A percentile compares a stretch with the other conserved stretches of the same genome.
Conservation (phyloP, 2,113 vertebrate genomes). For the Globicephala melas region DNA sequence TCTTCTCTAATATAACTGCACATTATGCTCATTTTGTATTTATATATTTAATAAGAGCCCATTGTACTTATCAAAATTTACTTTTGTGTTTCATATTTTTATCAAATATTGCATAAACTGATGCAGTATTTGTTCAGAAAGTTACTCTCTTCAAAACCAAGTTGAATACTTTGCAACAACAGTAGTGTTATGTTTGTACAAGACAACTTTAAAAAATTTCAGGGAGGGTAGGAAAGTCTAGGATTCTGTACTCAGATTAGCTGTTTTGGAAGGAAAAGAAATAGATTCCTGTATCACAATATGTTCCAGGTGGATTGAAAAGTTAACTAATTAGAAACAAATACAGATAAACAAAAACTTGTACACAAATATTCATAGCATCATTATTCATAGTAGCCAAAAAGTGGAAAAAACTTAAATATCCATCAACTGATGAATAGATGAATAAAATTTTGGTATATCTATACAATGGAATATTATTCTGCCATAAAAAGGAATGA, state of each 20-base stretch:
- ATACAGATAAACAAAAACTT: background rate
- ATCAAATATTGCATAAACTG: background rate
- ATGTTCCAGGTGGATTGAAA: background rate
- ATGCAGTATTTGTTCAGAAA: background rate
- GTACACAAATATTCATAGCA: background rate
- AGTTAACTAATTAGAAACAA: conserved; percentile 18
- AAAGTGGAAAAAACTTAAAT: background rate
- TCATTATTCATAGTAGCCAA: background rate
- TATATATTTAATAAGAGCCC: background rate
- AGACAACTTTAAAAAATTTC: background rate
- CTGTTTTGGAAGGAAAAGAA: conserved; percentile 19
- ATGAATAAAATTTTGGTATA: no score
- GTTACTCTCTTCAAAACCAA: background rate
- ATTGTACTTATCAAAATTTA: background rate
- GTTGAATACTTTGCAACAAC: background rate
- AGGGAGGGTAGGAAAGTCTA: background rate
- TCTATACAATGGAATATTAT: no score
- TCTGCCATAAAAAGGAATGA: no score
- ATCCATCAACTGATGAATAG: background rate
- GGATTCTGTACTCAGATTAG: background rate
- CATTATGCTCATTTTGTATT: background rate
- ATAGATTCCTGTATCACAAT: background rate
- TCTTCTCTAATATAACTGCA: background rate
- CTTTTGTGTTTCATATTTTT: background rate
- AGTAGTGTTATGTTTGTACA: background rate